A percentile compares a stretch with the other conserved stretches of the same genome.
Evolutionary conservation across 2,888 invertebrate genomes (phyloP).

Genomic region (Nudaria mundana): DNA sequence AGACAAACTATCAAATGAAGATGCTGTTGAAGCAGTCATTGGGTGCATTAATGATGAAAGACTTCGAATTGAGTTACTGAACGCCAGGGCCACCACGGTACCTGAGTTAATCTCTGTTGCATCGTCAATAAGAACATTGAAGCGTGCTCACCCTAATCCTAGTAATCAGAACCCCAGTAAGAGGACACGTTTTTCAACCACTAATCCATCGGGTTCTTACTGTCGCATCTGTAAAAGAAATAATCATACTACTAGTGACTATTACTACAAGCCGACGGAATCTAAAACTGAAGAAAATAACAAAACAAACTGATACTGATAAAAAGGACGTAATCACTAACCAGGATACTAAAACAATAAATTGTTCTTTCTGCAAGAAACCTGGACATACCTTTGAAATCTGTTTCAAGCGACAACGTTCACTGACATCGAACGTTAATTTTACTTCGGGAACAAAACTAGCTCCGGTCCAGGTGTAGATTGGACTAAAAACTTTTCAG

Average conservation of each 20-base stretch:
- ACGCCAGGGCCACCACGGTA: slow-evolving; percentile 13
- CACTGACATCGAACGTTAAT: neutral
- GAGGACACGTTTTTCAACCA: too few species aligned
- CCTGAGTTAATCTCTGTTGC: neutral
- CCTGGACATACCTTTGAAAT: neutral
- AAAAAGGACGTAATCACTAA: too few species aligned
- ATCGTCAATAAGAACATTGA: neutral
- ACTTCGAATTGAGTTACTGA: slow-evolving; percentile 30
- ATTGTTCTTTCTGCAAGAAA: neutral
- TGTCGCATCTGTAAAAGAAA: neutral
- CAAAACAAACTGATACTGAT: too few species aligned
- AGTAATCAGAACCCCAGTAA: too few species aligned
- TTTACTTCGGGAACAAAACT: neutral
- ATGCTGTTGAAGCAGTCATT: slow-evolving; percentile 36
- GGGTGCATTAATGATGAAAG: slow-evolving; percentile 29
- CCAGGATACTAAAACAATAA: too few species aligned
- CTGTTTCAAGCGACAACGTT: neutral
- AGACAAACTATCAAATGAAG: slow-evolving; percentile 21
- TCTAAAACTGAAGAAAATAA: too few species aligned
- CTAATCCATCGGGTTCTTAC: too few species aligned
- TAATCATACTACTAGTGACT: neutral
- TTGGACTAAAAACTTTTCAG: neutral
- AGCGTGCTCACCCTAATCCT: too few species aligned
- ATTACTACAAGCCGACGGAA: neutral
- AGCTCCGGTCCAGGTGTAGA: too few species aligned